Evolutionary conservation across 2,888 invertebrate species (phyloP).

Genomic region (Drosophila bunnanda): DNA sequence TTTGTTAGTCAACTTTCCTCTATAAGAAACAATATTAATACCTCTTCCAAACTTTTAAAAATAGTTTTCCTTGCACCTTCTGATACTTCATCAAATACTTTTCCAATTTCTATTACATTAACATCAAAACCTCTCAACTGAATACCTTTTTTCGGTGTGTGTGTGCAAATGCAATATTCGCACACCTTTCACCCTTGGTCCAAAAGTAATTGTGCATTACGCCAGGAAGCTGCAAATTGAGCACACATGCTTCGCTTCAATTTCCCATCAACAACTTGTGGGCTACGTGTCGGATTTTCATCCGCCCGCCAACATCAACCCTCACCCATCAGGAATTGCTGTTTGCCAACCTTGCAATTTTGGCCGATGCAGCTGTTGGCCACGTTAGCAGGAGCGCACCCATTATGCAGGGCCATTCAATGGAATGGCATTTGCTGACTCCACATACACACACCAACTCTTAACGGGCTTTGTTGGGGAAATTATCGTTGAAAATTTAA

Average conservation of each 20-base stretch:
- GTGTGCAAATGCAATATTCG: constrained; percentile 46
- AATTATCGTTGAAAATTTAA: constrained; percentile 52
- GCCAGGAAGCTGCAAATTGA: constrained; percentile 41
- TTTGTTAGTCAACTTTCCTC: background rate
- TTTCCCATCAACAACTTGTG: constrained; percentile 46
- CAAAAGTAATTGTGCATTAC: constrained; percentile 43
- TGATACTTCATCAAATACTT: background rate
- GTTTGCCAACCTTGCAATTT: constrained; percentile 48
- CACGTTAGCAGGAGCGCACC: constrained; percentile 42
- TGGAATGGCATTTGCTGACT: constrained; percentile 45
- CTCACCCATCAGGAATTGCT: constrained; percentile 20
- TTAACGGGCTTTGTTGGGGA: constrained; percentile 24
- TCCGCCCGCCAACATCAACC: background rate
- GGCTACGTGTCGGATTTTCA: constrained; percentile 55
- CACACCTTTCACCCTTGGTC: constrained; percentile 9
- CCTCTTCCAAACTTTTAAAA: background rate
- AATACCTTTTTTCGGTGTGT: background rate
- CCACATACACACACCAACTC: constrained; percentile 6
- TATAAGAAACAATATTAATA: background rate
- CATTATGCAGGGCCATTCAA: constrained; percentile 52
- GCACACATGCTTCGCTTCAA: constrained; percentile 46
- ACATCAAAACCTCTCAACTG: constrained; percentile 4
- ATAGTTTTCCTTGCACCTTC: background rate
- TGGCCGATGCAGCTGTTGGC: constrained; percentile 50
- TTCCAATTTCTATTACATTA: constrained; percentile 2